Base-by-base conservation (phyloP, 2,113 vertebrate genomes). In the Cnemophilus loriae region DNA sequence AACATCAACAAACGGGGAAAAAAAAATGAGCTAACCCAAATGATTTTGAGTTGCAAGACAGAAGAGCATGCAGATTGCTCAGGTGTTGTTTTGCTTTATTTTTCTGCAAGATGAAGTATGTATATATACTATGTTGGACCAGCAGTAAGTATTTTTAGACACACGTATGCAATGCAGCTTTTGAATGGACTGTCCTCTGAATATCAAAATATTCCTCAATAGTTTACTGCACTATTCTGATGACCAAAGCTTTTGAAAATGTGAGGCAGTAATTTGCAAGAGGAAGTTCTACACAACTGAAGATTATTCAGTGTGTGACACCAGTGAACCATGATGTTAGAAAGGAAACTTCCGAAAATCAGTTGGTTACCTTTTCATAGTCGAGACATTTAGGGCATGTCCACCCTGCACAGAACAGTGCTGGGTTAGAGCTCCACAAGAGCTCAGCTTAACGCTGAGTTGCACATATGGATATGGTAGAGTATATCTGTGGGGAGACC, bases 91-190 rank as follows among this genome's bases (percentile, higher is more conserved):
- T 83, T 56, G 6, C 42, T 76, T 88, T 60, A 47, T 70, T 80
- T 44, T 90, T 39, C 27, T 77, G n/a, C 49, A 81, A 53, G 75
- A 44, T 77, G 19, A 53, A 22, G 7, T 71, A 41, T 7, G 11
- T 55, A 12, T 73, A 18, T 75, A 37, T 71, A 39, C 1, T 63
- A 1, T 26, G 2, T 59, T 39, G 37, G 24, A 13, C 26, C 22
- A 63, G 28, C 39, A 46, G 30, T n/a, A 56, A 79, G 37, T 95
- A 70, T 95, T 96, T 97, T 93, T 60, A 94, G 87, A 85, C 26
- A 35, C 3, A 90, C 35, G 22, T 87, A 50, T 27, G 22, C 74
- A 81, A 41, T 90, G 35, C 24, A 27, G 27, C 32, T 86, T 80
- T 83, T 70, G 16, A 86, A 39, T 27, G 26, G 35, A 49, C 42